Evolutionary conservation across 1,140 invertebrate species (phyloP).

Genomic region (Caenorhabditis tropicalis): DNA sequence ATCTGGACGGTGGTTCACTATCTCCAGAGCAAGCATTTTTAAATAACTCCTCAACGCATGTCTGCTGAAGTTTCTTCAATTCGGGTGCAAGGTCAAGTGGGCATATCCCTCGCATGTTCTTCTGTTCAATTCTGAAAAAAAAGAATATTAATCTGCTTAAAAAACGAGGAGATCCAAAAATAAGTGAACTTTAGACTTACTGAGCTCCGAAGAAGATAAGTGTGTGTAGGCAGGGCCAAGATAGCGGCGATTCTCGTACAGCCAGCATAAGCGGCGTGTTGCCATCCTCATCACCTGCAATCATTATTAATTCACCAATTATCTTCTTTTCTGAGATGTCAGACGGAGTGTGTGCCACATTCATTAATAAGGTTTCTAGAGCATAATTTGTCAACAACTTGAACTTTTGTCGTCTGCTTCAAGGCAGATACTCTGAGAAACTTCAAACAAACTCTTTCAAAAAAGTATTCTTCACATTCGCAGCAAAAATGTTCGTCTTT

Average conservation of each 20-base stretch:
- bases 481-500: not conserved
- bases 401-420: not conserved
- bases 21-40: slow-evolving; percentile 56
- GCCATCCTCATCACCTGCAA: slow-evolving; percentile 68
- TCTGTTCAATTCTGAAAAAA: slow-evolving; percentile 66
- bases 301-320: slow-evolving; percentile 23
- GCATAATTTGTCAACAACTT: not conserved
- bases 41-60: slow-evolving; percentile 69
- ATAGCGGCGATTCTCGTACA: slow-evolving; percentile 68
- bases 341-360: not conserved
- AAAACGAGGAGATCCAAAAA: too few relatives aligned
- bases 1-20: slow-evolving; percentile 47
- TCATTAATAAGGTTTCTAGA: not conserved
- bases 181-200: slow-evolving; percentile 48
- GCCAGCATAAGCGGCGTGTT: slow-evolving; percentile 71
- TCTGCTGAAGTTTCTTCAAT: slow-evolving; percentile 67
- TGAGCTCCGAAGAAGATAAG: slow-evolving; percentile 69
- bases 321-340: not conserved
- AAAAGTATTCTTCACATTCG: not conserved
- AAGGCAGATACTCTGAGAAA: too few relatives aligned
- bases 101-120: slow-evolving; percentile 71
- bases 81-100: slow-evolving; percentile 71
- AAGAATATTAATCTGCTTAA: not conserved
- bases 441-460: not conserved
- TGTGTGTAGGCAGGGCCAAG: slow-evolving; percentile 70